phyloP scores from a whole-genome alignment of 2,888 invertebrate genomes.

The Platycheirus rosarum region DNA sequence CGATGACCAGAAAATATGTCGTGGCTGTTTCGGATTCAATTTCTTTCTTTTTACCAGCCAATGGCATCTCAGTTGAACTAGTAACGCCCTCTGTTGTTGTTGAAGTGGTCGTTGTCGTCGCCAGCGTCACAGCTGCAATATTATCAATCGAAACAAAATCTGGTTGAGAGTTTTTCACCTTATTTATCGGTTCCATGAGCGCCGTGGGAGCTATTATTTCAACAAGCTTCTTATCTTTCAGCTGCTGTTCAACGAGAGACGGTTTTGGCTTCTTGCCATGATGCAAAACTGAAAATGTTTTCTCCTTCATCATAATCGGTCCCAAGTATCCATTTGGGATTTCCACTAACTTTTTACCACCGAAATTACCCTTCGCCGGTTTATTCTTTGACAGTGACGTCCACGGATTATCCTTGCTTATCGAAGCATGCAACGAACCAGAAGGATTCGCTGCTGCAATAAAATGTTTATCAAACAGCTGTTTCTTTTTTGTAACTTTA shows the following conservation, averaged over 20 bases:
- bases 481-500: conserved; percentile 81
- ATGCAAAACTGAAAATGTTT: conserved; percentile 78
- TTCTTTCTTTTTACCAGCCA: conserved; percentile 10
- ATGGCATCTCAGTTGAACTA: conserved; percentile 17
- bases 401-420: conserved; percentile 56
- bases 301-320: conserved; percentile 81
- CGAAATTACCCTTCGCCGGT: conserved; percentile 28
- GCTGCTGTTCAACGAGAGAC: conserved; percentile 76
- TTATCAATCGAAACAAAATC: conserved; percentile 57
- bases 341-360: conserved; percentile 73
- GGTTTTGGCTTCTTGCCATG: conserved; percentile 72
- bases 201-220: conserved; percentile 79
- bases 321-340: conserved; percentile 80
- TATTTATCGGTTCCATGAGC: conserved; percentile 70
- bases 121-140: background rate
- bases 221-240: conserved; percentile 78
- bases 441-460: conserved; percentile 59
- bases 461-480: conserved; percentile 79
- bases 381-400: conserved; percentile 56
- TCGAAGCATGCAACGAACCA: conserved; percentile 52
- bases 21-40: conserved; percentile 50
- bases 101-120: background rate
- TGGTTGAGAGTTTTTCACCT: conserved; percentile 50
- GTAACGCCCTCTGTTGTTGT: conserved; percentile 25
- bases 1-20: conserved; percentile 59